Base-by-base conservation (phyloP, 2,113 vertebrate genomes). In the Pseudolaguvia tuberculata region DNA sequence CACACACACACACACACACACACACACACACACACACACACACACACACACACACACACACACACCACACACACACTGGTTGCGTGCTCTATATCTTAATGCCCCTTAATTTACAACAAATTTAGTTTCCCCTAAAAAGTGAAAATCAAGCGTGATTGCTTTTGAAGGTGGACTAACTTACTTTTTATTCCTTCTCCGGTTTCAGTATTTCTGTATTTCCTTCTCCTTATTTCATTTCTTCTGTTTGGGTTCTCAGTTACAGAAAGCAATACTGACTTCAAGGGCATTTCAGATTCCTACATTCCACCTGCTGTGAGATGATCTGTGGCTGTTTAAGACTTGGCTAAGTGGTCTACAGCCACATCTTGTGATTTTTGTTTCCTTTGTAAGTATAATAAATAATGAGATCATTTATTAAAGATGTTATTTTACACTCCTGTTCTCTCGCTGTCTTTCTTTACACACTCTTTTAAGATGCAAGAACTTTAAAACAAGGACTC, bases 81-180 rank as follows among this genome's bases (percentile, higher is more conserved):
- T 86, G 67, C 57, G 62, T 45, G 67, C 79, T 61, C 92, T 89
- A 91, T 86, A 87, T 90, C 92, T 91, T 93, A 95, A 94, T 94
- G 94, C 95, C 94, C 93, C 92, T 91, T 93, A 91, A 93, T 96
- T 91, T 96, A 95, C 93, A 93, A 94, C 93, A 97, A 97, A 98
- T 97, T 96, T 96, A 90, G 94, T 93, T 95, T 94, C 86, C 56
- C n/a, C 80, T 90, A 94, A 92, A 95, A 95, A 97, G 92, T 96
- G 92, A 95, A 98, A 96, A 96, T 98, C 94, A 96, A 93, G 95
- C 93, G 91, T 92, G 94, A 89, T 91, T 91, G 93, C 89, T 83
- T 90, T 96, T 91, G 53, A 84, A 93, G 92, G 92, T 91, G 91
- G 90, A 92, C 91, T 92, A 93, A 94, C 93, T 95, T 92, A 90